These are phyloP conservation scores for Catharus fuscescens DNA, from an alignment of 2,113 vertebrate species.

Conservation along the genomic window DNA sequence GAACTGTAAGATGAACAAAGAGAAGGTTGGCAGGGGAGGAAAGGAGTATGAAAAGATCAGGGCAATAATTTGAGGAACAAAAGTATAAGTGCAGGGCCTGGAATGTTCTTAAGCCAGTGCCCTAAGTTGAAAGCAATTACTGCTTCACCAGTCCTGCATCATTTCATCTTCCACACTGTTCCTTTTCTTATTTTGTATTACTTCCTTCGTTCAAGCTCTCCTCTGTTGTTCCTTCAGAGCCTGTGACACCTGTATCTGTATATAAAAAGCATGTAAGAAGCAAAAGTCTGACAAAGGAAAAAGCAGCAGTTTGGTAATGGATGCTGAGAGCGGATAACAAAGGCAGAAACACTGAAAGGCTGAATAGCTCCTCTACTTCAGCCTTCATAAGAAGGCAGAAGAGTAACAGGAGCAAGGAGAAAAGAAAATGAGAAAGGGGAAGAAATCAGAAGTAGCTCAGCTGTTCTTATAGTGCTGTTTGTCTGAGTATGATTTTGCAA, in stretches of 20 bases:
- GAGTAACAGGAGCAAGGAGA: background rate
- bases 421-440: background rate
- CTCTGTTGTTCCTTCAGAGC: background rate
- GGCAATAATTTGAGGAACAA: background rate
- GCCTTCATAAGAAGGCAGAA: background rate
- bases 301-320: constrained; percentile 33
- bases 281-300: constrained; percentile 36
- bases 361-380: constrained; percentile 32
- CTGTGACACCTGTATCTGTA: background rate
- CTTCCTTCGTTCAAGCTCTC: background rate
- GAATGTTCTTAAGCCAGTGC: background rate
- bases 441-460: background rate
- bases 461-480: background rate
- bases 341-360: background rate
- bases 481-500: background rate
- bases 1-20: background rate
- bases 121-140: background rate
- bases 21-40: background rate
- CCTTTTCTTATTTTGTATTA: background rate
- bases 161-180: background rate
- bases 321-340: constrained; percentile 5
- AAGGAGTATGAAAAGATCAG: background rate
- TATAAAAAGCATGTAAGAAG: constrained; percentile 11
- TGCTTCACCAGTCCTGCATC: background rate
- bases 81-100: background rate